phyloP scores from a whole-genome alignment of 2,888 invertebrate genomes.

The Hermaeophaga mercurialis region DNA sequence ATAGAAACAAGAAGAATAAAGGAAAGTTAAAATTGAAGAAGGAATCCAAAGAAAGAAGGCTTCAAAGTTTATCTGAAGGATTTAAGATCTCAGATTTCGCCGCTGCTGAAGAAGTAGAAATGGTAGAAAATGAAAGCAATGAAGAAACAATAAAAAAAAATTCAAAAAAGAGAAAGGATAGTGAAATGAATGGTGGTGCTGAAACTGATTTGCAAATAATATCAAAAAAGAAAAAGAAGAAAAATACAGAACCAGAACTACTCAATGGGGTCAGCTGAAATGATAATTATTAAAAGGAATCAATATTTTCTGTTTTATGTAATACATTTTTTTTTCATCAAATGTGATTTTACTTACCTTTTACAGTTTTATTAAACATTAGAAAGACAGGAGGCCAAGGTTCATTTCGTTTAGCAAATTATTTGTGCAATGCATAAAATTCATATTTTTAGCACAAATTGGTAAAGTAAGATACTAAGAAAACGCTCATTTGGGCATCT shows the following conservation, averaged over 20 bases:
- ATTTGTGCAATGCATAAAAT: too few species aligned
- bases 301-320: too few species aligned
- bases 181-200: background rate
- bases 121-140: slow-evolving; percentile 14
- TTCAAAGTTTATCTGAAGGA: slow-evolving; percentile 59
- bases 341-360: too few species aligned
- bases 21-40: slow-evolving; percentile 59
- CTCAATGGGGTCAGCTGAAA: slow-evolving; percentile 7
- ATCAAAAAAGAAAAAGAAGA: slow-evolving; percentile 12
- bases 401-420: too few species aligned
- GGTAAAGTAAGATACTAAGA: too few species aligned
- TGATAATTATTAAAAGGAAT: background rate
- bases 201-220: background rate
- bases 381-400: too few species aligned
- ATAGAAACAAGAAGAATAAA: slow-evolving; percentile 46
- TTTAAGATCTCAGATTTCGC: slow-evolving; percentile 32
- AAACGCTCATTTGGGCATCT: too few species aligned
- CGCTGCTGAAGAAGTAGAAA: slow-evolving; percentile 13
- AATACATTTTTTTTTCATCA: too few species aligned
- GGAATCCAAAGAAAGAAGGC: slow-evolving; percentile 57
- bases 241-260: background rate
- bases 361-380: too few species aligned
- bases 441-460: too few species aligned
- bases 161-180: background rate
- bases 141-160: background rate